A percentile compares a stretch with the other conserved stretches of the same genome.
phyloP scores from a whole-genome alignment of 2,888 invertebrate species.

The Troides aeacus region DNA sequence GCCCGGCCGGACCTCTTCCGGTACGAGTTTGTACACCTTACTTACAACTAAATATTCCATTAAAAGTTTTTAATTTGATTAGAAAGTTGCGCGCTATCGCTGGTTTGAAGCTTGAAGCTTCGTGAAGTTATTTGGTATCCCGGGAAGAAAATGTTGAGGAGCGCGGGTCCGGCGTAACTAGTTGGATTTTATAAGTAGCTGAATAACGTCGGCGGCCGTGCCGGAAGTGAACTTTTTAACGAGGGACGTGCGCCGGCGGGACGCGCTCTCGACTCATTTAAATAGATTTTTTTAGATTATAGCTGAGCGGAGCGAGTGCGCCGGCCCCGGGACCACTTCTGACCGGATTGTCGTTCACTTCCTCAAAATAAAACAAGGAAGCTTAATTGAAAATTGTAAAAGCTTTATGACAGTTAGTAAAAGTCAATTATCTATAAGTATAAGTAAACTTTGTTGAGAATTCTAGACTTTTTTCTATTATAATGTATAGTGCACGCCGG shows the following conservation, averaged over 20 bases:
- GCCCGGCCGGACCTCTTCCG: too few relatives aligned
- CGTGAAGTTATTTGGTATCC: background rate
- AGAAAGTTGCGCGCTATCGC: background rate
- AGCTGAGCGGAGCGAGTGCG: too few relatives aligned
- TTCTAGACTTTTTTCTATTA: too few relatives aligned
- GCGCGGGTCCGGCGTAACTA: constrained; percentile 5
- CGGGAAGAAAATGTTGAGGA: constrained; percentile 6
- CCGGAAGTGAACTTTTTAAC: constrained; percentile 24
- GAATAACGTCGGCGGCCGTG: constrained; percentile 6
- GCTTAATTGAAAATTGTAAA: too few relatives aligned
- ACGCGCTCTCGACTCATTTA: background rate
- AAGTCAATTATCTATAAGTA: too few relatives aligned
- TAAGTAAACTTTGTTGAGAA: too few relatives aligned
- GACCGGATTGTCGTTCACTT: too few relatives aligned
- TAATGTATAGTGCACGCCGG: too few relatives aligned
- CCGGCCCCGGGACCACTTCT: too few relatives aligned
- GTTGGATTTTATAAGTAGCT: constrained; percentile 15
- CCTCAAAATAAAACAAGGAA: too few relatives aligned
- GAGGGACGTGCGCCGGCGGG: constrained; percentile 23
- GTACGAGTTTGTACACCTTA: background rate
- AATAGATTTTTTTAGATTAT: too few relatives aligned
- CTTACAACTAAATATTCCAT: background rate
- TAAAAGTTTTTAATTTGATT: constrained; percentile 6
- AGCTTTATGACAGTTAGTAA: too few relatives aligned
- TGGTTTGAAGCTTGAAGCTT: background rate